These are phyloP conservation scores for Enoplosus armatus DNA, from an alignment of 2,797 vertebrate genomes.

Conservation along the genomic window DNA sequence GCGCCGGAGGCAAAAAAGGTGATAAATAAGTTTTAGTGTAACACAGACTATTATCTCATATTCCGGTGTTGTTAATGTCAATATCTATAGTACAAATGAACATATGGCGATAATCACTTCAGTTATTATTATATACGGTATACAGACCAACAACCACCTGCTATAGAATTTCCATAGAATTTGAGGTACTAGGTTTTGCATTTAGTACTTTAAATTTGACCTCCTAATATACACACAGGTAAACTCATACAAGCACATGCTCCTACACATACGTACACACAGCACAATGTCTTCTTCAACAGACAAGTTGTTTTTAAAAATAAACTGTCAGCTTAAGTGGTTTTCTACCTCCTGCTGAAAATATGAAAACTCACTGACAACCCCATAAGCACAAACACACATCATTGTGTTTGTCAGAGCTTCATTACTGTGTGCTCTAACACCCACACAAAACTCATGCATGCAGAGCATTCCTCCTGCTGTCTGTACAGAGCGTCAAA, in stretches of 20 bases:
- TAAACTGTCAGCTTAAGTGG: constrained; percentile 21
- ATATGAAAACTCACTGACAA: constrained; percentile 16
- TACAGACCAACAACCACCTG: not conserved
- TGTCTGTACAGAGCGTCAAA: constrained; percentile 3
- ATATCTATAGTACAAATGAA: not conserved
- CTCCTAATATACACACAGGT: not conserved
- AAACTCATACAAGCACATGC: not conserved
- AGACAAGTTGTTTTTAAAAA: not conserved
- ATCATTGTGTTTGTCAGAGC: not conserved
- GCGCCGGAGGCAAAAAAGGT: not conserved
- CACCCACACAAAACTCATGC: not conserved
- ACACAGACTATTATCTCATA: not conserved
- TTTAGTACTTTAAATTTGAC: not conserved
- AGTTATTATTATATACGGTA: not conserved
- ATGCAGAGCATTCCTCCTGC: constrained; percentile 3
- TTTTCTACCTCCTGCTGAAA: constrained; percentile 33
- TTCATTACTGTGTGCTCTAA: constrained; percentile 10
- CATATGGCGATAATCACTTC: not conserved
- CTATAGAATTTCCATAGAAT: constrained; percentile 7
- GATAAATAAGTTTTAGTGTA: not conserved
- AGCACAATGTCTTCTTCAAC: not conserved
- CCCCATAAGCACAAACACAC: not conserved
- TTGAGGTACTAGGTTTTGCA: not conserved
- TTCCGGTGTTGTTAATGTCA: not conserved
- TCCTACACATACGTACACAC: not conserved